Conservation (phyloP, 1,140 invertebrate genomes). For the Odontomachus brunneus region DNA sequence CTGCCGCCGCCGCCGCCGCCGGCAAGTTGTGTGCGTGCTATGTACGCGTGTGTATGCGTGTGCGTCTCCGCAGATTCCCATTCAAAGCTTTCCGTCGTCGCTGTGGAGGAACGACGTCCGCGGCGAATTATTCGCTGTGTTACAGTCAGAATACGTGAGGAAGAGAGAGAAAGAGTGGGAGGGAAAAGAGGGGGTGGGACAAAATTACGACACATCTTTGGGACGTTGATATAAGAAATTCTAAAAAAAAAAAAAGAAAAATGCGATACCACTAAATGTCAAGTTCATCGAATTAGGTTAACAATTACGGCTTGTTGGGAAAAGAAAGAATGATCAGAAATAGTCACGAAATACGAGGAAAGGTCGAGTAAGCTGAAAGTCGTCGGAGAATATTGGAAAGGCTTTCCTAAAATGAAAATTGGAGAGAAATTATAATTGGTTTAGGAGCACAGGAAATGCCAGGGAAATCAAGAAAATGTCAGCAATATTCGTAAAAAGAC, state of each 20-base stretch:
- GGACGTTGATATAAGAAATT: not conserved
- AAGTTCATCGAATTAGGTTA: no score
- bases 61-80: slow-evolving; percentile 67
- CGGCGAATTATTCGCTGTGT: slow-evolving; percentile 4
- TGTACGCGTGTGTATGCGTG: not conserved
- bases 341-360: not conserved
- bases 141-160: not conserved
- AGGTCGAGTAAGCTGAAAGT: not conserved
- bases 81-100: slow-evolving; percentile 69
- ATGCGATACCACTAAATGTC: no score
- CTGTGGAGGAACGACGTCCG: slow-evolving; percentile 28
- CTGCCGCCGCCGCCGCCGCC: slow-evolving; percentile 1
- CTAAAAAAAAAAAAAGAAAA: no score
- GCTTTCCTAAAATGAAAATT: not conserved
- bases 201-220: not conserved
- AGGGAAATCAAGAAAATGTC: not conserved
- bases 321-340: not conserved
- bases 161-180: not conserved
- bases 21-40: slow-evolving; percentile 1
- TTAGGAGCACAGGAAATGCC: not conserved
- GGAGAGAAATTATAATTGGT: not conserved
- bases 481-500: not conserved
- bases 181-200: not conserved
- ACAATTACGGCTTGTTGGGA: no score
- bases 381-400: not conserved